Percentiles rank a stretch among this genome's conserved stretches.
Evolutionary conservation across 2,797 vertebrate species (phyloP).

Genomic region (Cercopithecus diana): DNA sequence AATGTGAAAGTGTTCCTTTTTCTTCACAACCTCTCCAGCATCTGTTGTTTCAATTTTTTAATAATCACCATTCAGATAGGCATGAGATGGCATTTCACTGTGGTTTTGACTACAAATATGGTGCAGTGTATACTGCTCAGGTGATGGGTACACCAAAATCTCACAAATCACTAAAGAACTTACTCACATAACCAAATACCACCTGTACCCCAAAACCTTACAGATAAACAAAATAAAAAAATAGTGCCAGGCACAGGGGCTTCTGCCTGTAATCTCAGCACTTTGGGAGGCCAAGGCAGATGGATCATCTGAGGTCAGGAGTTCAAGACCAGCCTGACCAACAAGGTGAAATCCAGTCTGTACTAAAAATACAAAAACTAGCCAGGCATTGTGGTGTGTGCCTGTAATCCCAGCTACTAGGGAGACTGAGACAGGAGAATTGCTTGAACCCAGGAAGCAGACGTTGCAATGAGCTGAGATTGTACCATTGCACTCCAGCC

Average conservation of each 20-base stretch:
- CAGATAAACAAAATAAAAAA: background rate
- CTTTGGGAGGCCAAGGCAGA: background rate
- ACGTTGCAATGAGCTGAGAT: background rate
- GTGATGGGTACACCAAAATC: background rate
- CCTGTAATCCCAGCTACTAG: background rate
- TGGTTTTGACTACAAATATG: background rate
- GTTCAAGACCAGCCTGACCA: background rate
- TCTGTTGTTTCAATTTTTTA: background rate
- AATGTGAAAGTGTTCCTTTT: background rate
- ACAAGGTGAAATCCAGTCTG: background rate
- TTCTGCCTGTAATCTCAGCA: background rate
- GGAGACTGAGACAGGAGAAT: background rate
- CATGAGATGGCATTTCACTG: background rate
- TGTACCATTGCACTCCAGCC: background rate
- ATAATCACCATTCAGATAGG: background rate
- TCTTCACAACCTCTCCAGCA: background rate
- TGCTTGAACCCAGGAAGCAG: background rate
- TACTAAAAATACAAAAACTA: background rate
- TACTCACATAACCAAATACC: background rate
- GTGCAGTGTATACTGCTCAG: background rate
- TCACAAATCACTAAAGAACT: background rate
- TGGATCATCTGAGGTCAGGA: background rate
- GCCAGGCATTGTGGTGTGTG: background rate
- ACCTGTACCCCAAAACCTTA: background rate
- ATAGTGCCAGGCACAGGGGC: accelerated